These are phyloP conservation scores for Hemichromis elongatus DNA, from an alignment of 2,113 vertebrate genomes.

Conservation along the genomic window DNA sequence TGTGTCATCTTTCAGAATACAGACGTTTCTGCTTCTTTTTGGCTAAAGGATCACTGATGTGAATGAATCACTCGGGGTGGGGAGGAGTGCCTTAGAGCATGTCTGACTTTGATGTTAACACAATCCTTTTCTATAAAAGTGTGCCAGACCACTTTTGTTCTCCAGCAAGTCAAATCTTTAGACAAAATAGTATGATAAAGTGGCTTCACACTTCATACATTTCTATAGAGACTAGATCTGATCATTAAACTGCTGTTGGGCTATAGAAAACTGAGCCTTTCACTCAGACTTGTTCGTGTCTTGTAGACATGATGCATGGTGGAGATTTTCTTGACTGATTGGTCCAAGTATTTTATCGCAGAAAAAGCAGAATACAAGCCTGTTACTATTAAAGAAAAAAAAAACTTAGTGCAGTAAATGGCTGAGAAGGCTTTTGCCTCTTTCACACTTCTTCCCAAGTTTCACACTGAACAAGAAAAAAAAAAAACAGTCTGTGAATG, in stretches of 20 bases:
- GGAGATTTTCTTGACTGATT: not conserved
- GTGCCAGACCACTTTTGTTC: not conserved
- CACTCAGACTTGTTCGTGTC: not conserved
- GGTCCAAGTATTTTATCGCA: not conserved
- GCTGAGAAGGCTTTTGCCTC: not conserved
- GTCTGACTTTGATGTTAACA: constrained; percentile 53
- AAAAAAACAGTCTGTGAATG: constrained; percentile 17
- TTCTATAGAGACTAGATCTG: not conserved
- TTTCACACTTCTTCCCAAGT: not conserved
- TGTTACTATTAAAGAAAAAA: not conserved
- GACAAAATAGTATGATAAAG: constrained; percentile 8
- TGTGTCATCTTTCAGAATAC: constrained; percentile 9
- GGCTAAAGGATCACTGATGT: constrained; percentile 12
- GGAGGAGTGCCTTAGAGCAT: constrained; percentile 2
- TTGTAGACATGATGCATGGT: not conserved
- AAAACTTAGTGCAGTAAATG: not conserved
- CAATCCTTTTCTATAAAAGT: constrained; percentile 24
- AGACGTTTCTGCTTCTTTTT: constrained; percentile 16
- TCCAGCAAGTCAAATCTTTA: constrained; percentile 3
- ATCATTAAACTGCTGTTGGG: not conserved
- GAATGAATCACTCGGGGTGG: constrained; percentile 19
- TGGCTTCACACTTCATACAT: not conserved
- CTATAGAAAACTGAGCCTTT: not conserved
- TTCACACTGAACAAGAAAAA: constrained; percentile 12
- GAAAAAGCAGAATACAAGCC: not conserved